Percentiles rank a stretch among this genome's conserved stretches.
phyloP scores from a whole-genome alignment of 2,888 invertebrate genomes.

The Ophonus ardosiacus region DNA sequence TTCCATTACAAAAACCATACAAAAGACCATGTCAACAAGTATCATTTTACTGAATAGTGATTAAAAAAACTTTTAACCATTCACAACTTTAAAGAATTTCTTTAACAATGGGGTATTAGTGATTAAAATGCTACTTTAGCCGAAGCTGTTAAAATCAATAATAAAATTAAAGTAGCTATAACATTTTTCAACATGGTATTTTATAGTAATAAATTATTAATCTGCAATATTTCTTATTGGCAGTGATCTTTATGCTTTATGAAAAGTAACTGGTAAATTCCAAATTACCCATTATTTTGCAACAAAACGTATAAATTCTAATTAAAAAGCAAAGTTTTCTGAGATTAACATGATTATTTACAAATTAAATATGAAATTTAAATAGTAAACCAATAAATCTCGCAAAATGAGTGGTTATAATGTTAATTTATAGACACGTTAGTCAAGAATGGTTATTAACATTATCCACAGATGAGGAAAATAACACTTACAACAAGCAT shows the following conservation, averaged over 20 bases:
- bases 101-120: no score
- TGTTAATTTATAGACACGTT: slow-evolving; percentile 13
- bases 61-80: no score
- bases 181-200: no score
- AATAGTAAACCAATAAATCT: slow-evolving; percentile 26
- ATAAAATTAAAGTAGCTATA: no score
- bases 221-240: not conserved
- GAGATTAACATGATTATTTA: slow-evolving; percentile 22
- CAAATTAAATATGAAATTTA: slow-evolving; percentile 32
- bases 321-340: not conserved
- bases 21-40: no score
- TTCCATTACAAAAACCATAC: no score
- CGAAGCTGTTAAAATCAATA: no score
- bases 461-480: slow-evolving; percentile 26
- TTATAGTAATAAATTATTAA: no score
- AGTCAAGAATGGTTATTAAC: slow-evolving; percentile 24
- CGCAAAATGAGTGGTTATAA: slow-evolving; percentile 21
- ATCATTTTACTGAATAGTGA: no score
- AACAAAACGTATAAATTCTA: not conserved
- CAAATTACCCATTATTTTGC: not conserved
- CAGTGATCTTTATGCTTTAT: slow-evolving; percentile 2
- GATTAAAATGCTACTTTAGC: no score
- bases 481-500: slow-evolving; percentile 5
- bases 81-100: no score
- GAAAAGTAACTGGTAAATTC: slow-evolving; percentile 1